Base-by-base conservation (phyloP, 1,140 invertebrate species). In the Sesamia nonagrioides region DNA sequence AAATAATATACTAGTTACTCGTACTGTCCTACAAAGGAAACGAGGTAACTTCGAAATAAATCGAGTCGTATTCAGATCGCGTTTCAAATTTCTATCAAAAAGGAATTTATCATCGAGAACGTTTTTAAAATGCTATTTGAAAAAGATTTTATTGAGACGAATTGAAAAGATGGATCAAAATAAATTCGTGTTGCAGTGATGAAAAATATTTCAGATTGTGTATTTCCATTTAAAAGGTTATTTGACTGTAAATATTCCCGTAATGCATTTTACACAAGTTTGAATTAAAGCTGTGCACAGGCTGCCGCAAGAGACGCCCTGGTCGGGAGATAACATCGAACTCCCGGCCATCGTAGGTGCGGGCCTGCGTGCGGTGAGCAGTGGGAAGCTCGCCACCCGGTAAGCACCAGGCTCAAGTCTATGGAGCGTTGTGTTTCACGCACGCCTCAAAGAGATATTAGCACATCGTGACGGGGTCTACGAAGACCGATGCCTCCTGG, bases 31-130 rank as follows among this genome's bases (percentile, higher is more conserved):
- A 75, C 58, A 75, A 75, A 75, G 42, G 21, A 18, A 74, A 45
- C 40, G 9, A 40, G 15, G 18, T 37, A 61, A 75, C 54, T 50
- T 48, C 21, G 42, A 63, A 75, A 75, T 75, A 75, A 75, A 63
- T 75, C 56, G 58, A 75, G 50, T 75, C 58, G 73, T 13, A 75
- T 75, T 75, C 73, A 75, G 63, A 75, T 75, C 73, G 42, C 73
- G 58, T 35, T 50, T 63, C 73, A 61, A 58, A 63, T 75, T 75
- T 75, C 58, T 63, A 75, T 75, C 73, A 75, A 75, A 75, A 52
- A 63, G 73, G 58, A 75, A 75, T 75, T 63, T 75, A 45, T 63
- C 73, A 75, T 75, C 73, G 63, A 48, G 45, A 37, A 63, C 21
- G 56, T 17, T 75, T 75, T 75, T 48, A 61, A 75, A 74, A 60